A percentile compares a stretch with the other conserved stretches of the same genome.
phyloP scores from a whole-genome alignment of 2,888 invertebrate species.

The Agrilus cyanescens region DNA sequence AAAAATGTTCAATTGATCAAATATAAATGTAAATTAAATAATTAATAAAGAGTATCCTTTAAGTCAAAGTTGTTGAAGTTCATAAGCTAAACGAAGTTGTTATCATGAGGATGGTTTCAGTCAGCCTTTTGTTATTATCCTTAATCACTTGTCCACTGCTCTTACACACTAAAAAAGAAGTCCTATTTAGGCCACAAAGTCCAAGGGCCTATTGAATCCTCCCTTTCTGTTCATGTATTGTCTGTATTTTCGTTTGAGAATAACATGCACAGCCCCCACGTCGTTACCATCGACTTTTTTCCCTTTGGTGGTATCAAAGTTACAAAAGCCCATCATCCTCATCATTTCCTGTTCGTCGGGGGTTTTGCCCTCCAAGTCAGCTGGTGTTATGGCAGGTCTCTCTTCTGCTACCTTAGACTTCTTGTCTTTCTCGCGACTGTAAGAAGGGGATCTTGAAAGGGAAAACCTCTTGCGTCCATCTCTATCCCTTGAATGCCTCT shows the following conservation, averaged over 20 bases:
- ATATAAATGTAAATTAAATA: too few relatives aligned
- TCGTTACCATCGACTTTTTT: slow-evolving; percentile 93
- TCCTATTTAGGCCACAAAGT: slow-evolving; percentile 72
- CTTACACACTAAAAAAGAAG: neutral
- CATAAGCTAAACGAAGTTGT: too few relatives aligned
- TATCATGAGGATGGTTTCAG: too few relatives aligned
- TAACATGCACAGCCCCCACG: slow-evolving; percentile 89
- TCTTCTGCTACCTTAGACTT: slow-evolving; percentile 31
- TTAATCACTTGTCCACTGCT: neutral
- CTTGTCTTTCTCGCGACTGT: slow-evolving; percentile 24
- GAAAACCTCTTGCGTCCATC: slow-evolving; percentile 34
- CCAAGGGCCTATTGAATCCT: slow-evolving; percentile 95
- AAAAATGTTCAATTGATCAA: too few relatives aligned
- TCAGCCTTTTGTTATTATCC: too few relatives aligned
- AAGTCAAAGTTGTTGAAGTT: too few relatives aligned
- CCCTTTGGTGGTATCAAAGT: slow-evolving; percentile 92
- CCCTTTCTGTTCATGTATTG: slow-evolving; percentile 99
- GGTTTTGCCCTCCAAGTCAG: slow-evolving; percentile 81
- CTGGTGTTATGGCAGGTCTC: slow-evolving; percentile 60
- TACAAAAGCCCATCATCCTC: slow-evolving; percentile 93
- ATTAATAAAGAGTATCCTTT: too few relatives aligned
- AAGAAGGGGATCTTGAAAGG: slow-evolving; percentile 27
- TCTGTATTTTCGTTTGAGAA: slow-evolving; percentile 89
- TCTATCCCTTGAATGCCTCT: slow-evolving; percentile 35
- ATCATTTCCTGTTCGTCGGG: slow-evolving; percentile 92